Conservation (phyloP, 2,113 vertebrate species). For the Saccopteryx leptura region DNA sequence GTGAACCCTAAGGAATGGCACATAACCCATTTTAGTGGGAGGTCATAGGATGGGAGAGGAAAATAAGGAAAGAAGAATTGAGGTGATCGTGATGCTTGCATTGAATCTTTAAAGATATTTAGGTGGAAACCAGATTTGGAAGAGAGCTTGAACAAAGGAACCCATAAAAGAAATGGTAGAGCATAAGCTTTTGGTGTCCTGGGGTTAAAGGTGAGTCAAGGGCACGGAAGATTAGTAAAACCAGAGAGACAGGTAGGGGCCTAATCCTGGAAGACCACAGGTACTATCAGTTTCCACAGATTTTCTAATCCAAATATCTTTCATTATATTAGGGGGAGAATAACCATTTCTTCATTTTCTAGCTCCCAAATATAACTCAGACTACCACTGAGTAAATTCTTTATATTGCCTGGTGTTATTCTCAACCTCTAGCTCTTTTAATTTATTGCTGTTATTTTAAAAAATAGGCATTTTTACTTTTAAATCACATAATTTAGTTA, state of each 20-base stretch:
- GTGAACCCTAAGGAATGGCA: background rate
- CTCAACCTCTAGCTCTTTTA: background rate
- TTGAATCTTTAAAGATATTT: background rate
- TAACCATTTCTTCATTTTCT: background rate
- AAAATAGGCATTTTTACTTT: background rate
- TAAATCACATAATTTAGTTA: background rate
- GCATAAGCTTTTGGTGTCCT: background rate
- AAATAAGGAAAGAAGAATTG: background rate
- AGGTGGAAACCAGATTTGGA: background rate
- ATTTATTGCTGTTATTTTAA: background rate
- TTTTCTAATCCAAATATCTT: background rate
- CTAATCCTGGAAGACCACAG: background rate
- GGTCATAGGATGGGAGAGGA: background rate
- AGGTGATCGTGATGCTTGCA: background rate
- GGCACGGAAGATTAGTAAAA: rapidly evolving
- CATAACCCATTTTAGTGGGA: background rate
- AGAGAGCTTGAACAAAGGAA: background rate
- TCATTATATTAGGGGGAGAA: background rate
- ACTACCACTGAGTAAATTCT: background rate
- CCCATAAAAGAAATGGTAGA: background rate
- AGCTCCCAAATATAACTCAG: background rate
- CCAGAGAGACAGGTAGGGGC: background rate
- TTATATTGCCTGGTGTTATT: background rate
- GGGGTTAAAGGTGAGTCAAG: background rate
- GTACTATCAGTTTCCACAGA: too few species aligned